Conservation (phyloP, 2,888 invertebrate genomes). For the Drosophila nr. perissopoda region DNA sequence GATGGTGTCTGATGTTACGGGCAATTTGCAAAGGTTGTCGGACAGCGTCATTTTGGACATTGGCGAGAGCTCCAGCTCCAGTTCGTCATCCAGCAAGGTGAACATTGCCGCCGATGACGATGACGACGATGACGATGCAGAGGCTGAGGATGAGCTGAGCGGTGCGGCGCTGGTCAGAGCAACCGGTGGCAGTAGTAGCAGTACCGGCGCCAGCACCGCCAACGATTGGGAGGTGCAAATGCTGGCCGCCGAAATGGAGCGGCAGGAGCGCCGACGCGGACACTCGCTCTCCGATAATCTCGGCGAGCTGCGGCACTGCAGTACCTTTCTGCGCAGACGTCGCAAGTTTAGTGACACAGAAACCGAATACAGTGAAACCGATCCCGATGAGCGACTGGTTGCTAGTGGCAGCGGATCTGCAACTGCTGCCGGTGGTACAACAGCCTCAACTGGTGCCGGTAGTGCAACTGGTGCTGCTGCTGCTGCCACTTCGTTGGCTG, state of each 20-base stretch:
- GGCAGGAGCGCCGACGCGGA: slow-evolving; percentile 85
- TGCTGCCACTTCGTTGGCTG: slow-evolving; percentile 1
- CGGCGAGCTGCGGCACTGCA: slow-evolving; percentile 73
- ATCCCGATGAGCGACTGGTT: slow-evolving; percentile 68
- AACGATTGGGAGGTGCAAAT: slow-evolving; percentile 92
- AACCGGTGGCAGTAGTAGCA: slow-evolving; percentile 7
- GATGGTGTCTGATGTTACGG: slow-evolving; percentile 82
- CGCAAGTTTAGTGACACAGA: slow-evolving; percentile 84
- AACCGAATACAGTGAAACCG: slow-evolving; percentile 83
- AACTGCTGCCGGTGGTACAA: slow-evolving; percentile 25
- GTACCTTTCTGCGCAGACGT: slow-evolving; percentile 74
- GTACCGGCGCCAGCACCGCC: slow-evolving; percentile 15
- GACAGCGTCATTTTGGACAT: slow-evolving; percentile 84
- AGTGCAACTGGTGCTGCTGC: background rate
- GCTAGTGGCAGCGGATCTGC: slow-evolving; percentile 32
- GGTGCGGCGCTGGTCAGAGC: slow-evolving; percentile 40
- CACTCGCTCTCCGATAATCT: slow-evolving; percentile 81
- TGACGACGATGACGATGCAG: slow-evolving; percentile 76
- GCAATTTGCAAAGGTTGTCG: slow-evolving; percentile 85
- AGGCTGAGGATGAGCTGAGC: slow-evolving; percentile 69
- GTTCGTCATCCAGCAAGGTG: slow-evolving; percentile 81
- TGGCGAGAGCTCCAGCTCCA: slow-evolving; percentile 82
- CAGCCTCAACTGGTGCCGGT: background rate
- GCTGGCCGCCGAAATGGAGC: slow-evolving; percentile 90
- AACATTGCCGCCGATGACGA: slow-evolving; percentile 71